A percentile compares a stretch with the other conserved stretches of the same genome.
These are phyloP conservation scores for Poeciliopsis occidentalis DNA, from an alignment of 2,113 vertebrate species.

Conservation along the genomic window DNA sequence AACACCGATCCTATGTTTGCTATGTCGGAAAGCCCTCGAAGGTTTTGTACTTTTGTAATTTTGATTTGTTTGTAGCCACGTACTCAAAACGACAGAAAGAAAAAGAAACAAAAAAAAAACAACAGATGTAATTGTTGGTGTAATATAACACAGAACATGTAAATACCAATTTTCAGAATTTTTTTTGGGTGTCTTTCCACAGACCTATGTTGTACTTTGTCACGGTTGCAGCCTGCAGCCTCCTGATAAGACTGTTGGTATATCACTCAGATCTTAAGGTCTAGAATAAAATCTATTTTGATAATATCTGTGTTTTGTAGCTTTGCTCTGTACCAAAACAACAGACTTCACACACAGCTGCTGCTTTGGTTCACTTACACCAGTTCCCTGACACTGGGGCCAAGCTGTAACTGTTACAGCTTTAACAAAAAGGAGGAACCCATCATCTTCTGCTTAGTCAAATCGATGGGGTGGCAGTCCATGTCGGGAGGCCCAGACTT, in stretches of 20 bases:
- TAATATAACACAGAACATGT: slow-evolving; percentile 92
- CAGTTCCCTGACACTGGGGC: too few relatives aligned
- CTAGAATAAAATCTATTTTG: slow-evolving; percentile 99
- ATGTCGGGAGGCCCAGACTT: too few relatives aligned
- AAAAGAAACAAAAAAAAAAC: slow-evolving; percentile 64
- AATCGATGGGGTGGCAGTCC: too few relatives aligned
- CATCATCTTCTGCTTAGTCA: too few relatives aligned
- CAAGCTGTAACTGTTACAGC: too few relatives aligned
- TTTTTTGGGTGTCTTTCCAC: slow-evolving; percentile 82
- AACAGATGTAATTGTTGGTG: slow-evolving; percentile 73
- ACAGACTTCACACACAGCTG: too few relatives aligned
- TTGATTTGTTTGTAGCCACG: slow-evolving; percentile 92
- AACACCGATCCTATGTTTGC: slow-evolving; percentile 84
- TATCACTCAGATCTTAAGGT: slow-evolving; percentile 95
- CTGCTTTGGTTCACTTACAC: too few relatives aligned
- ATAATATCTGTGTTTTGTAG: slow-evolving; percentile 86
- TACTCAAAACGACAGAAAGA: slow-evolving; percentile 75
- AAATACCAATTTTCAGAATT: slow-evolving; percentile 89
- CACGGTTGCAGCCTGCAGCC: slow-evolving; percentile 88
- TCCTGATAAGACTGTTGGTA: slow-evolving; percentile 97
- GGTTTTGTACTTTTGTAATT: slow-evolving; percentile 98
- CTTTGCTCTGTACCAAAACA: slow-evolving; percentile 25
- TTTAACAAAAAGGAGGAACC: too few relatives aligned
- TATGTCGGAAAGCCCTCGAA: slow-evolving; percentile 85
- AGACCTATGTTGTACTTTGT: slow-evolving; percentile 79